phyloP scores from a whole-genome alignment of 2,797 vertebrate genomes.

The Pantherophis alleghaniensis region DNA sequence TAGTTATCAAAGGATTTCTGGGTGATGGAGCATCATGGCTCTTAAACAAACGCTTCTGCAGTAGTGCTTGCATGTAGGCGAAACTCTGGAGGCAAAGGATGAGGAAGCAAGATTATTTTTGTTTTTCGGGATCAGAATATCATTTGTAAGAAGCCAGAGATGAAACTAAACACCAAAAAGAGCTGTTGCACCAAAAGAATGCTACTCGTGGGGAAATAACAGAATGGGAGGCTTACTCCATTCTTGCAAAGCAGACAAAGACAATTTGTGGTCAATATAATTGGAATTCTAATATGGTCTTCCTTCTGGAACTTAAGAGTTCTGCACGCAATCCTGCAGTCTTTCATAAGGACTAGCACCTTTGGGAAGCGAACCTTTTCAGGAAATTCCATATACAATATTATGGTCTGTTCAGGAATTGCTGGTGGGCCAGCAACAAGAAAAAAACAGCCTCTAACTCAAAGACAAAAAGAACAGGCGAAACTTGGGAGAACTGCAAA shows the following conservation, averaged over 20 bases:
- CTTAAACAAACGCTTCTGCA: not conserved
- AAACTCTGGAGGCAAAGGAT: not conserved
- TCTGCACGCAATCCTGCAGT: not conserved
- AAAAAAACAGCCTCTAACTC: not conserved
- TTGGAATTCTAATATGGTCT: not conserved
- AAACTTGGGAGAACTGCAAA: not conserved
- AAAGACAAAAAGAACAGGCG: not conserved
- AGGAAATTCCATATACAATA: not conserved
- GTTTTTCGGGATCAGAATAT: not conserved
- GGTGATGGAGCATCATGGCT: no score
- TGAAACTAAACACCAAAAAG: not conserved
- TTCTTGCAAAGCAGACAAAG: not conserved
- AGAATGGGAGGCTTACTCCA: not conserved
- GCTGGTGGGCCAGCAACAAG: not conserved
- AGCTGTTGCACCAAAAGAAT: not conserved
- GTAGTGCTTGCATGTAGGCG: not conserved
- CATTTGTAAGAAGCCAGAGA: not conserved
- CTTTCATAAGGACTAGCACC: not conserved
- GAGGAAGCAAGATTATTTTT: not conserved
- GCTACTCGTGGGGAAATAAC: not conserved
- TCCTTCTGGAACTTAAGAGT: not conserved
- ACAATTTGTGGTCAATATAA: not conserved
- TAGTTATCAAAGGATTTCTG: no score
- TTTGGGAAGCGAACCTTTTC: not conserved
- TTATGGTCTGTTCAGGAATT: not conserved